Evolutionary conservation across 1,140 invertebrate species (phyloP).

Genomic region (Ceratina japonica): DNA sequence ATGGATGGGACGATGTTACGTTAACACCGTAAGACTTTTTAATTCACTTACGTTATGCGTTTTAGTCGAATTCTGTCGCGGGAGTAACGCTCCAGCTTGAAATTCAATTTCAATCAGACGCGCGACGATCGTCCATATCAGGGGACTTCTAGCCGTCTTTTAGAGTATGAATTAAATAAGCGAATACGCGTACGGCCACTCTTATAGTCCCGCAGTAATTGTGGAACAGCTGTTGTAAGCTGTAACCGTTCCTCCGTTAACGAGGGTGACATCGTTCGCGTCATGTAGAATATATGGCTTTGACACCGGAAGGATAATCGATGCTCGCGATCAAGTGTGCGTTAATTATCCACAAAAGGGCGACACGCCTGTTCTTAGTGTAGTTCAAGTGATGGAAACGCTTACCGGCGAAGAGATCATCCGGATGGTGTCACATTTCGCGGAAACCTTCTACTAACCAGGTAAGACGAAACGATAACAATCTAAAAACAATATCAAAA

Average conservation of each 20-base stretch:
- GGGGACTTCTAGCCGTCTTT: not conserved
- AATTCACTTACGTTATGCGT: not conserved
- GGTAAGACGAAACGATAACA: conserved; percentile 26
- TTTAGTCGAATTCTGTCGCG: not conserved
- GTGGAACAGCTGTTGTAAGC: not conserved
- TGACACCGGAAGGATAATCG: conserved; percentile 5
- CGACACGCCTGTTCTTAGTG: not conserved
- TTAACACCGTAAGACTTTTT: not conserved
- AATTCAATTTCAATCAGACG: not conserved
- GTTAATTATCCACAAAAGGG: conserved; percentile 11
- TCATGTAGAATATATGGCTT: not conserved
- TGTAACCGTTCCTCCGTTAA: too few species aligned
- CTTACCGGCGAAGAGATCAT: conserved; percentile 20
- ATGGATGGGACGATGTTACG: not conserved
- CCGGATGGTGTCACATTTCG: conserved; percentile 46
- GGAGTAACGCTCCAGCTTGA: not conserved
- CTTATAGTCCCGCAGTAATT: too few species aligned
- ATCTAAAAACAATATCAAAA: not conserved
- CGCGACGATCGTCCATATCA: not conserved
- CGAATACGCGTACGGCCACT: too few species aligned
- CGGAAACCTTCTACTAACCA: conserved; percentile 57
- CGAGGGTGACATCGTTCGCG: too few species aligned
- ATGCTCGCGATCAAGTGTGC: not conserved
- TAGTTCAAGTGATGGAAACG: not conserved
- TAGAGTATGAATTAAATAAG: too few species aligned